Conservation (phyloP, 2,888 invertebrate species). For the Sericinus montela region DNA sequence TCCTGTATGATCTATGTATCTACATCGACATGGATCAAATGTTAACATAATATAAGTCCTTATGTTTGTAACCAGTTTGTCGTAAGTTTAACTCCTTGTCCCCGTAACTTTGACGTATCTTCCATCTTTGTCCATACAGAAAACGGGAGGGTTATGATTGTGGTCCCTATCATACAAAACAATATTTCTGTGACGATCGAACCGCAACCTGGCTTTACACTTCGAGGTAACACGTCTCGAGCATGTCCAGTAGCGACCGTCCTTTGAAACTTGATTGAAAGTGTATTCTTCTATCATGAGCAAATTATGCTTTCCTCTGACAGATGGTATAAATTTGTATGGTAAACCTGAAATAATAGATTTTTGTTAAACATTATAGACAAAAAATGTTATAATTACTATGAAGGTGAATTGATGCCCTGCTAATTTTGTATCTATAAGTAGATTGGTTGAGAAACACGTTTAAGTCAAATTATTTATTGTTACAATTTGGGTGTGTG, state of each 20-base stretch:
- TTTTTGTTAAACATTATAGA: too few species aligned
- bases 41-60: too few species aligned
- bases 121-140: neutral
- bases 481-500: too few species aligned
- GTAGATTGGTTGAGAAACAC: too few species aligned
- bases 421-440: too few species aligned
- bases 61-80: too few species aligned
- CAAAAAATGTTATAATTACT: too few species aligned
- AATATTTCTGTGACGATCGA: slow-evolving; percentile 18
- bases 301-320: slow-evolving; percentile 21
- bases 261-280: slow-evolving; percentile 26
- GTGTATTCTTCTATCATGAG: slow-evolving; percentile 28
- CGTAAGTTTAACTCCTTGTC: too few species aligned
- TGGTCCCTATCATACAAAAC: neutral
- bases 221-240: slow-evolving; percentile 21
- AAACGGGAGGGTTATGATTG: neutral
- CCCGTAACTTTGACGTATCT: neutral
- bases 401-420: too few species aligned
- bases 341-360: neutral
- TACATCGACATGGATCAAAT: too few species aligned
- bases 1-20: too few species aligned
- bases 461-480: too few species aligned
- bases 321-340: slow-evolving; percentile 20
- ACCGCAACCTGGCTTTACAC: slow-evolving; percentile 28
- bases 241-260: slow-evolving; percentile 29